A percentile compares a stretch with the other conserved stretches of the same genome.
These are phyloP conservation scores for Acanthaster planci DNA, from an alignment of 35 echinoderm and acorn worm genomes.

Conservation along the genomic window DNA sequence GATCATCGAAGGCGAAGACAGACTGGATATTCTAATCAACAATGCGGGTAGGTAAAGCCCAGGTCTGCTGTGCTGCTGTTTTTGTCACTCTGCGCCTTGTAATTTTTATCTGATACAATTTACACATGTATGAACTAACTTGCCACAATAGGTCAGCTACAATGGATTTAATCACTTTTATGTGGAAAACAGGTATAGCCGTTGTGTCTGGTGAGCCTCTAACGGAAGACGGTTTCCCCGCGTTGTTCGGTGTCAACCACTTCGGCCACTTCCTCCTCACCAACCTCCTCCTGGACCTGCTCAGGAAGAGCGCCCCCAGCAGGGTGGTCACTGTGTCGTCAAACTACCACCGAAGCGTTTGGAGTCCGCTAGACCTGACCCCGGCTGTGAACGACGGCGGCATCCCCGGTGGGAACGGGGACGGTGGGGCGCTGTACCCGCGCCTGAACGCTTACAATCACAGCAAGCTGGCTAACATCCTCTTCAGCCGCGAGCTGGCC, in stretches of 20 bases:
- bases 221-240: constrained; percentile 70
- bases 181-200: not conserved
- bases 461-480: constrained; percentile 83
- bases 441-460: constrained; percentile 46
- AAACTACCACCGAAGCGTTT: constrained; percentile 27
- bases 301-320: constrained; percentile 71
- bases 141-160: too few relatives aligned
- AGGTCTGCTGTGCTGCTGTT: too few relatives aligned
- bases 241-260: constrained; percentile 81
- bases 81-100: too few relatives aligned
- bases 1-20: constrained; percentile 34
- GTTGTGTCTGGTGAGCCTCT: not conserved
- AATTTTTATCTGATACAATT: too few relatives aligned
- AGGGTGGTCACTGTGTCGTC: constrained; percentile 81
- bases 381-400: constrained; percentile 44
- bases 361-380: constrained; percentile 52
- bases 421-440: constrained; percentile 35
- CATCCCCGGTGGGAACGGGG: too few relatives aligned
- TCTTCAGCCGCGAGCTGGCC: constrained; percentile 73
- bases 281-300: constrained; percentile 68
- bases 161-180: too few relatives aligned
- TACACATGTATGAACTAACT: too few relatives aligned
- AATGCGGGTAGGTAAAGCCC: constrained; percentile 52
- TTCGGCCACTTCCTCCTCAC: constrained; percentile 90
- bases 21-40: constrained; percentile 70